Base-by-base conservation (phyloP, 2,113 vertebrate species). In the Phocoena phocoena region DNA sequence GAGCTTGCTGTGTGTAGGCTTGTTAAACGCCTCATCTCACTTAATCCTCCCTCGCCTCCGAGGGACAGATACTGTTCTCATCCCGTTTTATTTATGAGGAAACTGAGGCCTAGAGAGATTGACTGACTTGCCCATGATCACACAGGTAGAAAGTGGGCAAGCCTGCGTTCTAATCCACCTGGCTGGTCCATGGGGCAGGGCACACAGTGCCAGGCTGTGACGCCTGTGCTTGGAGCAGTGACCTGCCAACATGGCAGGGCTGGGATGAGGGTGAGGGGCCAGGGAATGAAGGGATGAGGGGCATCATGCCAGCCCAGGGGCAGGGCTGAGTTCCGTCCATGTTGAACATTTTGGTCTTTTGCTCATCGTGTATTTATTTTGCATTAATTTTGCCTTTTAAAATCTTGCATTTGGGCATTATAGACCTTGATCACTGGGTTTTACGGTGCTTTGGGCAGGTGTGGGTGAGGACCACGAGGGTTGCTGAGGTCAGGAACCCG, bases 181-280 rank as follows among this genome's bases (percentile, higher is more conserved):
- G 38, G 11, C 7, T 0, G 12, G 73, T 20, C 58, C 1, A 0
- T 1, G 26, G 53, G 23, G 33, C 4, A 7, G 53, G 0, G 0
- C 12, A 18, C 1, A 21, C 0, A 0, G 15, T 1, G 12, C 60
- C 63, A 53, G 95, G 55, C 38, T 25, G 12, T 50, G 71, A 26
- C 0, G 17, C 15, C n/a, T 44, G 23, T 44, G 60, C 38, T n/a
- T 33, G 81, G 63, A 50, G 62, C 1, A 3, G 62, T 4, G 47
- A 55, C 17, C 31, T 12, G 28, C 0, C 1, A 21, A 7, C 26
- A 20, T 38, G 6, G 6, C 20, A 33, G 31, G 81, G 38, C 47
- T 7, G 10, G 50, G 62, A 1, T 0, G 1, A 3, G 38, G 41
- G 3, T 2, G 20, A 8, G 14, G 31, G 8, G 8, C 12, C 0